A percentile compares a stretch with the other conserved stretches of the same genome.
phyloP scores from a whole-genome alignment of 2,888 invertebrate genomes.

The Erpobdella octoculata region DNA sequence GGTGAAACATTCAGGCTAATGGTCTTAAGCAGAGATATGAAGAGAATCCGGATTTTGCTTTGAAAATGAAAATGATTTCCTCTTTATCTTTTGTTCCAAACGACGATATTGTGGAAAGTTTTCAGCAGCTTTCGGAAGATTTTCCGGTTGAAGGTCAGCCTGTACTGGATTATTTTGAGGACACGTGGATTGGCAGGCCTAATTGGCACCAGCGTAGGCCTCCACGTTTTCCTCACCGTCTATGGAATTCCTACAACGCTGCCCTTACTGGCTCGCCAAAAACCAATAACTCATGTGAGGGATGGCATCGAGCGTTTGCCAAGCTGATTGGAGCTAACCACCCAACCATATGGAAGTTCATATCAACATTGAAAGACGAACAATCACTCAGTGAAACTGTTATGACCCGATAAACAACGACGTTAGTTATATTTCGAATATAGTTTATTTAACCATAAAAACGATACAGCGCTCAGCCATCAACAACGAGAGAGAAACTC shows the following conservation, averaged over 20 bases:
- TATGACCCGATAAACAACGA: no score
- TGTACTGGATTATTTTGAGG: neutral
- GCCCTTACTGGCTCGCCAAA: neutral
- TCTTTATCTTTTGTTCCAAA: neutral
- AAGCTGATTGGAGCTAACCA: neutral
- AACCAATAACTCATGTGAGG: neutral
- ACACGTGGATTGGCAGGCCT: conserved; percentile 12
- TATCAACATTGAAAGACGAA: neutral
- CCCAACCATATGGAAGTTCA: neutral
- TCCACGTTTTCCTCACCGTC: neutral
- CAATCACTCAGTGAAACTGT: conserved; percentile 10
- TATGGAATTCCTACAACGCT: conserved; percentile 4
- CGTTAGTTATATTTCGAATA: no score
- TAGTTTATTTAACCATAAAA: no score
- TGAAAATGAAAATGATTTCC: conserved; percentile 4
- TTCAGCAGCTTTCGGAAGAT: neutral
- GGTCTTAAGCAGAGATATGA: neutral
- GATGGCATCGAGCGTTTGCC: neutral
- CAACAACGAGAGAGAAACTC: no score
- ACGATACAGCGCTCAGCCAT: no score
- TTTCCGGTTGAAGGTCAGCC: neutral
- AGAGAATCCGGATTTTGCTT: neutral
- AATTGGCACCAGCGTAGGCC: neutral
- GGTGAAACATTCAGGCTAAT: neutral
- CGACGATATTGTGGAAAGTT: neutral